phyloP scores from a whole-genome alignment of 37 sponge, comb jelly and placozoan species.

The Crambe crambe region DNA sequence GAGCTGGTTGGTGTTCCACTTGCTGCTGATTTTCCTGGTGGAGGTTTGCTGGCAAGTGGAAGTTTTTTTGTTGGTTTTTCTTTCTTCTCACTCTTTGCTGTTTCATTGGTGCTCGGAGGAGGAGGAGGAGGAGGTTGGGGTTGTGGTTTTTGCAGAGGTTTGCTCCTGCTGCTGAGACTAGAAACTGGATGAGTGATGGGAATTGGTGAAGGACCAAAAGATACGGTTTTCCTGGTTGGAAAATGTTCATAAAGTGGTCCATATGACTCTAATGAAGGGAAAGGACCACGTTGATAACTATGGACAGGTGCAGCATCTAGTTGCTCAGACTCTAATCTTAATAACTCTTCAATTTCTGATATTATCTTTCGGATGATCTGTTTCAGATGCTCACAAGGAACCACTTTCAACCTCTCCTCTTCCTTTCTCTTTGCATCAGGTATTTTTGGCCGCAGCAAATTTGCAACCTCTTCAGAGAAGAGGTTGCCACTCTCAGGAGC shows the following conservation, averaged over 20 bases:
- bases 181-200: not conserved
- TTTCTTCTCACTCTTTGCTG: not conserved
- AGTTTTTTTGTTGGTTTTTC: not conserved
- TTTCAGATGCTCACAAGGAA: no score
- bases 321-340: not conserved
- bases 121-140: not conserved
- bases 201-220: not conserved
- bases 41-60: not conserved
- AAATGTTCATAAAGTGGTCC: no score
- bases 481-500: not conserved
- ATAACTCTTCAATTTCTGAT: not conserved
- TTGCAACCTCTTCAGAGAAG: not conserved
- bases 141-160: conserved; percentile 45
- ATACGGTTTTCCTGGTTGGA: not conserved
- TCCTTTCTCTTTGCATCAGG: no score
- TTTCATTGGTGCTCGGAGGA: not conserved
- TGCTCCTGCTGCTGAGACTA: conserved; percentile 2
- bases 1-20: no score
- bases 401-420: not conserved
- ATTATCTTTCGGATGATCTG: not conserved
- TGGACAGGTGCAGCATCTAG: not conserved
- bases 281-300: no score
- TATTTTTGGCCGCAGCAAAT: not conserved
- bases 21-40: no score
- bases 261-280: no score